Base-by-base conservation (phyloP, 2,113 vertebrate species). In the Saccopteryx leptura region DNA sequence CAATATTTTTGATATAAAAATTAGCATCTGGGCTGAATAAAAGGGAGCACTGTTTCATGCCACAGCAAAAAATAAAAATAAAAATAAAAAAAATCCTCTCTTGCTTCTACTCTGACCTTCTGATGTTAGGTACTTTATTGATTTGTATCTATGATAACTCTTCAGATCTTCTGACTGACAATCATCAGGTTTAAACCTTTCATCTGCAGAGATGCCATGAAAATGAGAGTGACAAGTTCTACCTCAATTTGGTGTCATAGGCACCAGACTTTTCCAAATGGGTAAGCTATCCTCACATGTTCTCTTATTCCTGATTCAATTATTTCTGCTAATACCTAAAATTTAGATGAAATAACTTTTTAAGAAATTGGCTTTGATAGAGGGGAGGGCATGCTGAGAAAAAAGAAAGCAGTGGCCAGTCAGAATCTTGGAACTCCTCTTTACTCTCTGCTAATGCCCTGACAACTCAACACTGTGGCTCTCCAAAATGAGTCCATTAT, bases 1-100 rank as follows among this genome's bases (percentile, higher is more conserved):
- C 94, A 96, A 93, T 97, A 97, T 96, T 98, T 97, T 96, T 94
- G 94, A 95, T 97, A 96, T 95, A 97, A 97, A 97, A 98, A 94
- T 97, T 94, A 95, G 94, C 95, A 96, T 96, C 96, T 97, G 93
- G 92, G 92, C 93, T 86, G 80, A 97, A 93, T 97, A 96, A 98
- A 98, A 97, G 28, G 82, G 96, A 89, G 90, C 83, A 91, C 88
- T 97, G 96, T 98, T 98, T 94, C 80, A 97, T 96, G 84, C 87
- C 80, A 96, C 61, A 95, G 96, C 68, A 96, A 75, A 17, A 39
- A 88, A 68, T 13, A 61, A 46, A 76, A 84, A 83, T 39, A 69
- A 82, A 94, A 96, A 90, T n/a, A n/a, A 71, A 96, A 71, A 19
- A 69, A 96, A 76, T 24, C 0, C 23, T 10, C 19, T 84, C 31